Conservation (phyloP, 2,888 invertebrate species). For the Tipula helvola region DNA sequence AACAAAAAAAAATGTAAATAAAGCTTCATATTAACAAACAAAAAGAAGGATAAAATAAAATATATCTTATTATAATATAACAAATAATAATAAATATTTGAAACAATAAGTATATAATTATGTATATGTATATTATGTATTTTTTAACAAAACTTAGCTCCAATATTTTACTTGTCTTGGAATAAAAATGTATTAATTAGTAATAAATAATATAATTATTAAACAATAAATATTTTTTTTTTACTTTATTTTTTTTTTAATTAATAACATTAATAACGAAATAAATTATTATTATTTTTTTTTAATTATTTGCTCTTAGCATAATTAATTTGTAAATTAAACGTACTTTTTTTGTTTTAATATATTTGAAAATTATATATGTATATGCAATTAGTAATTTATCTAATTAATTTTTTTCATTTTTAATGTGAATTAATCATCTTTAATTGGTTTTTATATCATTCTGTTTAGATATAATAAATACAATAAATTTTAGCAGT, state of each 20-base stretch:
- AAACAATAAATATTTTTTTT: not conserved
- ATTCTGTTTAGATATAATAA: not conserved
- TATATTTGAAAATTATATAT: not conserved
- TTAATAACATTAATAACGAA: not conserved
- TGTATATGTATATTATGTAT: not conserved
- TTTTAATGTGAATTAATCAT: not conserved
- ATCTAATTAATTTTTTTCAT: not conserved
- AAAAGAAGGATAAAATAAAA: not conserved
- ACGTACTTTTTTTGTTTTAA: not conserved
- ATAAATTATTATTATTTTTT: not conserved
- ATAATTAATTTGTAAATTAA: not conserved
- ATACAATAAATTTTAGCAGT: not conserved
- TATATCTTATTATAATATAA: not conserved
- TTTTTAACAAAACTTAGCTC: not conserved
- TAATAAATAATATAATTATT: not conserved
- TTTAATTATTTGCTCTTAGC: not conserved
- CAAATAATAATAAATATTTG: not conserved
- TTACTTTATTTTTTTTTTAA: not conserved
- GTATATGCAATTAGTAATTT: not conserved
- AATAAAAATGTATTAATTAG: not conserved
- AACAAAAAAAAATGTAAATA: not conserved
- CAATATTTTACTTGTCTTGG: not conserved
- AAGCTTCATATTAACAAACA: not conserved
- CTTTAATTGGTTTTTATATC: not conserved
- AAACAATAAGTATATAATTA: not conserved